These are phyloP conservation scores for Lasius platythorax DNA, from an alignment of 2,888 invertebrate genomes.

Conservation along the genomic window DNA sequence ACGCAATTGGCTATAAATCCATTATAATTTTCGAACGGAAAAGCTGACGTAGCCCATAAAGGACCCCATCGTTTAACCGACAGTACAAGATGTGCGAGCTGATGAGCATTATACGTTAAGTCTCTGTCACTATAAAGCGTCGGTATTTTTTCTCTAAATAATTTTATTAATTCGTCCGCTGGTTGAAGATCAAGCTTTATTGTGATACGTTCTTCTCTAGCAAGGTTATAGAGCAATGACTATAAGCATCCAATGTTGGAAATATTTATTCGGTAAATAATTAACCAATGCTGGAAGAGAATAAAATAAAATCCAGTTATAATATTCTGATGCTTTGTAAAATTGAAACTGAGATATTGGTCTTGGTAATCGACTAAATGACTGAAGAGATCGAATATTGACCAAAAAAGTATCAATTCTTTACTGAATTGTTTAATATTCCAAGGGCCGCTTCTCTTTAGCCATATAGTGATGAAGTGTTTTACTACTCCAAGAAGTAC, in stretches of 20 bases:
- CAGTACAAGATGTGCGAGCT: not conserved
- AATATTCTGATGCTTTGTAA: conserved; percentile 14
- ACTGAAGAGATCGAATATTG: conserved; percentile 3
- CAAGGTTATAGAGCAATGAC: not conserved
- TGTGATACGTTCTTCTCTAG: not conserved
- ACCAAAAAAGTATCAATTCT: not conserved
- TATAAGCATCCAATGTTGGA: not conserved
- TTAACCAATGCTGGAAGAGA: not conserved
- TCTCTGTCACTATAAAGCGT: not conserved
- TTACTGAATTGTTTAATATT: not conserved
- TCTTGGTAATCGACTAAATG: not conserved
- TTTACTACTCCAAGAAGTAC: not conserved
- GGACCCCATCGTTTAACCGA: not conserved
- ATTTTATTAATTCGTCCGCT: not conserved
- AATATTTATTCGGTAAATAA: not conserved
- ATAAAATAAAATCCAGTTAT: not conserved
- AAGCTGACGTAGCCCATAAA: too few relatives aligned
- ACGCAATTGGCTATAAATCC: too few relatives aligned
- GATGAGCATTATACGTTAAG: not conserved
- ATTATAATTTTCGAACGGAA: too few relatives aligned
- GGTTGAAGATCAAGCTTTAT: not conserved
- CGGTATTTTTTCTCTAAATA: not conserved
- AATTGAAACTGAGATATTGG: conserved; percentile 1
- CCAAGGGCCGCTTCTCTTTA: not conserved
- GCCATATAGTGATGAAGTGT: not conserved